Evolutionary conservation across 2,888 invertebrate genomes (phyloP), one percentile per base, ranked within the genome.

Genomic region (Pemphredon lugubris): DNA sequence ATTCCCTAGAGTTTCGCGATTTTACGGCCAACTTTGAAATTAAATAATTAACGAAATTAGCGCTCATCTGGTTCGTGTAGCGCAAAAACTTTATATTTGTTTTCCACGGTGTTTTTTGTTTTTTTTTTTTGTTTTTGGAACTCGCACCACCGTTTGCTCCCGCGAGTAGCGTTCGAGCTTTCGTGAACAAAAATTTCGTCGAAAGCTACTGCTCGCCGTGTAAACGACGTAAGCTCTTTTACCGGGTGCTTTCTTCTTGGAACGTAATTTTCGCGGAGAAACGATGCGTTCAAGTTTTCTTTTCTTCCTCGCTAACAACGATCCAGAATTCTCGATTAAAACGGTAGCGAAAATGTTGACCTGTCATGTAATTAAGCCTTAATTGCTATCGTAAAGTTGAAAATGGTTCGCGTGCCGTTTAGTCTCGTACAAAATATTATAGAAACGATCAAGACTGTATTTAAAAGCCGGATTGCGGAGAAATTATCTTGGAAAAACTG

Each of bases 1-100:
- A 5, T 39, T 11, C 14, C 9, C 4, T 3, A 32, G 13, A 18
- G 20, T 23, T 14, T n/a, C 2, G n/a, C 9, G 9, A n/a, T 14
- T 18, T 16, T 7, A 18, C 16, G 11, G 6, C 23, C 4, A 39
- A 30, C 20, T 32, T 26, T 13, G 20, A 42, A 39, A 48, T 59
- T 42, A 50, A 50, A 42, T 59, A 59, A 59, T 50, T 50, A 48
- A 59, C 59, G n/a, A 45, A 39, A 39, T 58, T 58, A 37, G 3
- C 16, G 4, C 4, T 30, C 30, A 6, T 14, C 9, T 6, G 11
- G 9, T n/a, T 16, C 13, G 6, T 5, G 26, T 11, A n/a, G n/a
- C n/a, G n/a, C n/a, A n/a, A n/a, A n/a, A n/a, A n/a, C n/a, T n/a
- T n/a, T n/a, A n/a, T n/a, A n/a, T n/a, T n/a, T n/a, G n/a, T n/a